Base-by-base conservation (phyloP, 2,888 invertebrate genomes). In the Drosophila monieri region DNA sequence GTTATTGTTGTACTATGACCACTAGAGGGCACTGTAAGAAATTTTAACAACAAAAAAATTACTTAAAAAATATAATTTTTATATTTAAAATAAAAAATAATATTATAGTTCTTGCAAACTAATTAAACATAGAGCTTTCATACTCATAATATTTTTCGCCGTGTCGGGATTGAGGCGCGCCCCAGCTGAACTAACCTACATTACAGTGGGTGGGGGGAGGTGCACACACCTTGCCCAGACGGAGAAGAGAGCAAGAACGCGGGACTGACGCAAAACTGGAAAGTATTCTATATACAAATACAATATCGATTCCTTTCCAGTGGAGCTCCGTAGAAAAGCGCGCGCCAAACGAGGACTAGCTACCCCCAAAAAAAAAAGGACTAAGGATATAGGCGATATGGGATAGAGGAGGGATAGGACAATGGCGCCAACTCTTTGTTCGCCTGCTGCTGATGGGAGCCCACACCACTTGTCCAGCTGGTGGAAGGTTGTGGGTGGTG, bases 181-280 rank as follows among this genome's bases (percentile, higher is more conserved):
- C 52, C 43, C 73, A 52, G 64, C 78, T 67, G 77, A 81, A 81
- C 81, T 81, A 81, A 81, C 81, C 81, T 81, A 81, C 81, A 81
- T 81, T 81, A 81, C 76, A 81, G 59, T 74, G 72, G 47, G 51
- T 56, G 54, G 51, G 51, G 60, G 48, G 35, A 23, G 39, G 46
- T 15, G 52, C 48, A 46, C 46, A 46, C 67, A 61, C 76, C 76
- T 74, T 73, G 72, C 72, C 54, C 62, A 65, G 55, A 55, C 71
- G 62, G 23, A 27, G 52, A 54, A 25, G 37, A 66, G 55, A 72
- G 53, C 58, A 32, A 48, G 58, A 59, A 59, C 47, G 58, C 44
- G 30, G 41, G 47, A 48, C 47, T 47, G 48, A 60, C 68, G 68
- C 47, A 68, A 62, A 61, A 49, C 72, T 72, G 69, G 62, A 69